Base-by-base conservation (phyloP, 2,797 vertebrate species). In the Botia kubotai region DNA sequence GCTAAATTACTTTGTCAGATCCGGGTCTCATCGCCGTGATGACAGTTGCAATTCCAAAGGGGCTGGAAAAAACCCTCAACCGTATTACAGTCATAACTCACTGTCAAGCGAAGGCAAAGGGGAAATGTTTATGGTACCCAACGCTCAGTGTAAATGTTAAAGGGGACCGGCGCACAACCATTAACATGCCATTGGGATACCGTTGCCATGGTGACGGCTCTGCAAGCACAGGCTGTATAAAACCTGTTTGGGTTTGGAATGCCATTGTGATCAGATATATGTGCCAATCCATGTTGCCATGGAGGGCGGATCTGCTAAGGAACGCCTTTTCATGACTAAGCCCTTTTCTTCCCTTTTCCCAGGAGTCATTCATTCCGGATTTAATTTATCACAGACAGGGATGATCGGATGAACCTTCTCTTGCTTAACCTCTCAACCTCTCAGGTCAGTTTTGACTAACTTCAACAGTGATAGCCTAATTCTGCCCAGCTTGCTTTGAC, bases 181-280 rank as follows among this genome's bases (percentile, higher is more conserved):
- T 86, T 85, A 85, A 82, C 80, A 81, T 86, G 78, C 85, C 83
- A 83, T 62, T 65, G 84, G 81, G 84, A 86, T 89, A 87, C 83
- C 83, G 92, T 94, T 91, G 85, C 92, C 88, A 17, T 70, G 91
- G 91, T 78, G 87, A 94, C 87, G 73, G 86, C 89, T 88, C 87
- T 89, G 89, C 89, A 88, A 91, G 91, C 87, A 75, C 83, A 86
- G 87, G 89, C 90, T 91, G 91, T 93, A 92, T 93, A 94, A 94
- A 94, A 94, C 90, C 90, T 92, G 92, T 89, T 89, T 91, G 88
- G 90, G 89, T 88, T 91, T 72, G 91, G 89, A 91, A 92, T 91
- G 91, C 88, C 86, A 94, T 93, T 92, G 88, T 91, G 89, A 79
- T 46, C 33, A 85, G 89, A 87, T 87, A 86, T 91, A 91, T 90